phyloP scores from a whole-genome alignment of 2,113 vertebrate genomes.

The Etheostoma spectabile region DNA sequence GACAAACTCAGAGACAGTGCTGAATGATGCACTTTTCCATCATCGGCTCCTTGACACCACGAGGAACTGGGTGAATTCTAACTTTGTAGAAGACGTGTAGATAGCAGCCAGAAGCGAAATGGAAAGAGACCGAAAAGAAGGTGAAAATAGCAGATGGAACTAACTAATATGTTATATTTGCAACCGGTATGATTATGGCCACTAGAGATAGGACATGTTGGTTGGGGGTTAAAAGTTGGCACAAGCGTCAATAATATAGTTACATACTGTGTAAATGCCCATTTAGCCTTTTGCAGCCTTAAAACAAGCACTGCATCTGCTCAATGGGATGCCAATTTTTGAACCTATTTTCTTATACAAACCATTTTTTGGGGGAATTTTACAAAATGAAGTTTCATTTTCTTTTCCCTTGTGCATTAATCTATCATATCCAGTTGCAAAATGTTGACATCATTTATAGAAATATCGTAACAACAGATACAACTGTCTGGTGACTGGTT shows the following conservation, averaged over 20 bases:
- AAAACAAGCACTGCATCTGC: not conserved
- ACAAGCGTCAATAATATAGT: not conserved
- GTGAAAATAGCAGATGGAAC: constrained; percentile 21
- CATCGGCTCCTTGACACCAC: constrained; percentile 12
- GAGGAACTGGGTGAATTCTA: constrained; percentile 33
- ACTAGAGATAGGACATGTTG: not conserved
- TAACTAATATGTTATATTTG: constrained; percentile 27
- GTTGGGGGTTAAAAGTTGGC: too few relatives aligned
- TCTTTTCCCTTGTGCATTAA: not conserved
- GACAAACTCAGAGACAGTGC: not conserved
- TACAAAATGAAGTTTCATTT: not conserved
- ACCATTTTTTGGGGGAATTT: not conserved
- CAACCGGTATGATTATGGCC: not conserved
- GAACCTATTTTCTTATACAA: not conserved
- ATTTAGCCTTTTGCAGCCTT: not conserved
- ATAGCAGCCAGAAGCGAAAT: constrained; percentile 39
- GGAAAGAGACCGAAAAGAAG: constrained; percentile 28
- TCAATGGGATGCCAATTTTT: not conserved
- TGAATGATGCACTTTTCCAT: constrained; percentile 13
- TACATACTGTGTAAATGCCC: not conserved
- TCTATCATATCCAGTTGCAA: not conserved
- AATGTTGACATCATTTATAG: not conserved
- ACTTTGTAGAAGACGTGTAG: constrained; percentile 1
- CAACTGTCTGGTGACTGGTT: not conserved
- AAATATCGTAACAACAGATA: not conserved